Evolutionary conservation across 2,797 vertebrate genomes (phyloP).

Genomic region (Rhodeus uyekii): DNA sequence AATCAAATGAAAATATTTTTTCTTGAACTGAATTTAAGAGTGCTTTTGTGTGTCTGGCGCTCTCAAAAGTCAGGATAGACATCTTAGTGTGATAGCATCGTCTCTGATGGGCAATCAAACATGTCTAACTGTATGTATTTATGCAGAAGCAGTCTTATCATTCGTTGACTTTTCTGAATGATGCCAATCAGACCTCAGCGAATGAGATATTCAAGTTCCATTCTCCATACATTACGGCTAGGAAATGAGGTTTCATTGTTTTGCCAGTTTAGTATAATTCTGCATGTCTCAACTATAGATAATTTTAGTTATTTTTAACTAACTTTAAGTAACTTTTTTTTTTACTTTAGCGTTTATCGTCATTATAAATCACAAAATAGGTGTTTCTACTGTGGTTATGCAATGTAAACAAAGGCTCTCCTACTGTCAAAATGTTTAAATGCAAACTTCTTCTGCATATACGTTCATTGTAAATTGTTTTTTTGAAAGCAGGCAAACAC

Average conservation of each 20-base stretch:
- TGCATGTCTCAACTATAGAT: too few species aligned
- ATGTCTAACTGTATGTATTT: constrained; percentile 11
- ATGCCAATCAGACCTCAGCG: constrained; percentile 9
- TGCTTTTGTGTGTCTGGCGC: background rate
- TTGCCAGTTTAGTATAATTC: background rate
- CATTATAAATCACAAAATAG: background rate
- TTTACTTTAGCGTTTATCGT: background rate
- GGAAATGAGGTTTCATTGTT: background rate
- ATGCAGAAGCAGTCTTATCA: constrained; percentile 1
- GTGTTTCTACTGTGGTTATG: background rate
- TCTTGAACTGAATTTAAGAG: background rate
- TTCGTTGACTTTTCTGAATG: background rate
- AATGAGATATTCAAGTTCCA: background rate
- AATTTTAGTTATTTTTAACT: too few species aligned
- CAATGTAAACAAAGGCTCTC: background rate
- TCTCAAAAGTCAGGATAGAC: constrained; percentile 17
- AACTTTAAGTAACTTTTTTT: too few species aligned
- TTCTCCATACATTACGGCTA: background rate
- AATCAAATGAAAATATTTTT: background rate
- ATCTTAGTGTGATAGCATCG: constrained; percentile 29
- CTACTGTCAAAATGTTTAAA: background rate
- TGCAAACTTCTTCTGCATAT: background rate
- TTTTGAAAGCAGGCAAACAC: background rate
- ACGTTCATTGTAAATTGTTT: background rate
- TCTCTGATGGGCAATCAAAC: constrained; percentile 3